phyloP scores from a whole-genome alignment of 1,140 invertebrate species.

The Aphis craccivora region DNA sequence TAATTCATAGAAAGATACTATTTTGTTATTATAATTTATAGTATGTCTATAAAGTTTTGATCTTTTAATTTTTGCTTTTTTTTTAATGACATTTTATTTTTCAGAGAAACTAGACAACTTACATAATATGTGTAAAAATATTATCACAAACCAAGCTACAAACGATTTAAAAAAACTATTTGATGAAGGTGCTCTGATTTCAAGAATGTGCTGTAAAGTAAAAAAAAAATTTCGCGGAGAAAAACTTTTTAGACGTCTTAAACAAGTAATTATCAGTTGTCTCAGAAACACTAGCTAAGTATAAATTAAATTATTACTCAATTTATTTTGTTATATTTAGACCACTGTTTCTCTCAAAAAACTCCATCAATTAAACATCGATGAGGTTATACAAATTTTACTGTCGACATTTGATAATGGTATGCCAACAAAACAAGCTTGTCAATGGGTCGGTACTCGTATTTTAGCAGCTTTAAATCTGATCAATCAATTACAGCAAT shows the following conservation, averaged over 20 bases:
- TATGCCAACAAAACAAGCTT: slow-evolving; percentile 24
- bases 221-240: slow-evolving; percentile 52
- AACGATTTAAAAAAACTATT: slow-evolving; percentile 24
- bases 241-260: slow-evolving; percentile 45
- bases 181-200: slow-evolving; percentile 48
- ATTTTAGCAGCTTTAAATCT: not conserved
- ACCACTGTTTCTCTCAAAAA: slow-evolving; percentile 25
- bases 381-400: not conserved
- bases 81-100: not conserved
- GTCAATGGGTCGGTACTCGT: slow-evolving; percentile 9
- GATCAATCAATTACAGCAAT: slow-evolving; percentile 1
- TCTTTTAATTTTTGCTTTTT: not conserved
- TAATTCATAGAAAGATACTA: not conserved
- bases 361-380: slow-evolving; percentile 18
- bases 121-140: not conserved
- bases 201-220: slow-evolving; percentile 40
- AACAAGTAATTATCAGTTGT: slow-evolving; percentile 33
- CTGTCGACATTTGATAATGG: slow-evolving; percentile 24
- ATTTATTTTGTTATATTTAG: slow-evolving; percentile 13
- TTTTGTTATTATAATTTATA: not conserved
- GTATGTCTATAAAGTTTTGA: not conserved
- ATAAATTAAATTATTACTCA: not conserved
- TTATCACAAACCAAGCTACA: not conserved
- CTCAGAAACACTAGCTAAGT: not conserved
- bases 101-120: not conserved